Evolutionary conservation across 2,113 vertebrate genomes (phyloP).

Genomic region (Brachionichthys hirsutus): DNA sequence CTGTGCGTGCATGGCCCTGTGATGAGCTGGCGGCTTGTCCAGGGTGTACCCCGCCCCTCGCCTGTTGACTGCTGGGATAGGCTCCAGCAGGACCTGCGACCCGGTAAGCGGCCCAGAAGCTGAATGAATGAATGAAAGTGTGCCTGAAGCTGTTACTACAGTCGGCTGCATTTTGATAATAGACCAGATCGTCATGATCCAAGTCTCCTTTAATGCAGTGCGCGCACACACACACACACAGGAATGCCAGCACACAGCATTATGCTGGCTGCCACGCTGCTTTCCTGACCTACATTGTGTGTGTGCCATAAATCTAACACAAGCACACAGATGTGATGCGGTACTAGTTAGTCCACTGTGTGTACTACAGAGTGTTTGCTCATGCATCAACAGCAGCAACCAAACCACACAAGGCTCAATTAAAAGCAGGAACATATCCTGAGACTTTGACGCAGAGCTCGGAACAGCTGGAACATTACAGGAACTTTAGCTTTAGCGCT

Average conservation of each 20-base stretch:
- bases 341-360: conserved; percentile 7
- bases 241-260: conserved; percentile 7
- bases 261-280: conserved; percentile 46
- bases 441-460: too few species aligned
- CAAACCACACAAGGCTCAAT: conserved; percentile 18
- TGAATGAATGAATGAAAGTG: conserved; percentile 16
- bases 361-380: background rate
- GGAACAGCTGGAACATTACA: too few species aligned
- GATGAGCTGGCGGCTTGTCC: too few species aligned
- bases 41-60: too few species aligned
- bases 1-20: too few species aligned
- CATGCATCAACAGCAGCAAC: background rate
- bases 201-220: background rate
- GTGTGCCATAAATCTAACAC: conserved; percentile 42
- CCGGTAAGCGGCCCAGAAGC: too few species aligned
- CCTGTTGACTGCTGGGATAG: too few species aligned
- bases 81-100: too few species aligned
- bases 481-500: too few species aligned
- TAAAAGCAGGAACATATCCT: conserved; percentile 20
- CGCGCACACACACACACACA: background rate
- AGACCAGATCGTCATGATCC: background rate
- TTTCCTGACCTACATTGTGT: conserved; percentile 65
- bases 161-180: conserved; percentile 17
- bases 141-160: conserved; percentile 26
- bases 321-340: background rate